Evolutionary conservation across 2,113 vertebrate genomes (phyloP), one percentile per base, ranked within the genome.

Genomic region (Entomyzon cyanotis): DNA sequence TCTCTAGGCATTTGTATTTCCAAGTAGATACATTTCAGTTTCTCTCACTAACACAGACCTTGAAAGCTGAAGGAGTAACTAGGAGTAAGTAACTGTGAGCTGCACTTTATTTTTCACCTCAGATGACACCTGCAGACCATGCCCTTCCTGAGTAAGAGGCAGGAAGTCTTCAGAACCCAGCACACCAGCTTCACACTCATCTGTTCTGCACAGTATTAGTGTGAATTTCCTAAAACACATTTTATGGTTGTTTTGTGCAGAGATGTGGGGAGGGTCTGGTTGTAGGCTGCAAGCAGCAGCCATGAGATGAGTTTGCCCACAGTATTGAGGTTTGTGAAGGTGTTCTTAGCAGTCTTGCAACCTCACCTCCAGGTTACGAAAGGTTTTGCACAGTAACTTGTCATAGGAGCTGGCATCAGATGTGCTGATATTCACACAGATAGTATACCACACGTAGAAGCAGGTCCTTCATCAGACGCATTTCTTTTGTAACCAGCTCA

Each of bases 101-200:
- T 88, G 84, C n/a, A 56, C 20, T 84, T 81, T 84, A 87, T 90
- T 96, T 89, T 93, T 92, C 60, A 89, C 56, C 73, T 78, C 52
- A 67, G 65, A 41, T 44, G 85, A 81, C 90, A 96, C 85, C 90
- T 95, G 92, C 93, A 84, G 90, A 90, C 92, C 96, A 50, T 94
- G 79, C 94, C 88, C 94, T 94, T 97, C 92, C 95, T 96, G 92
- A 58, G 92, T 94, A 68, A 59, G 79, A 78, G 83, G 46, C 93
- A 95, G 95, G 95, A 94, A 97, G 58, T 86, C 90, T 90, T 93
- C 78, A 31, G 64, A 92, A 86, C 47, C 20, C 67, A 52, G 39
- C 60, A 63, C 49, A 59, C 12, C 65, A 78, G 49, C 52, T 89
- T 92, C 56, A 21, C 0, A 4, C 59, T 92, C 60, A 81, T 70